Percentiles rank a stretch among this genome's conserved stretches.
Conservation (phyloP, 2,113 vertebrate genomes). For the Petromus typicus region DNA sequence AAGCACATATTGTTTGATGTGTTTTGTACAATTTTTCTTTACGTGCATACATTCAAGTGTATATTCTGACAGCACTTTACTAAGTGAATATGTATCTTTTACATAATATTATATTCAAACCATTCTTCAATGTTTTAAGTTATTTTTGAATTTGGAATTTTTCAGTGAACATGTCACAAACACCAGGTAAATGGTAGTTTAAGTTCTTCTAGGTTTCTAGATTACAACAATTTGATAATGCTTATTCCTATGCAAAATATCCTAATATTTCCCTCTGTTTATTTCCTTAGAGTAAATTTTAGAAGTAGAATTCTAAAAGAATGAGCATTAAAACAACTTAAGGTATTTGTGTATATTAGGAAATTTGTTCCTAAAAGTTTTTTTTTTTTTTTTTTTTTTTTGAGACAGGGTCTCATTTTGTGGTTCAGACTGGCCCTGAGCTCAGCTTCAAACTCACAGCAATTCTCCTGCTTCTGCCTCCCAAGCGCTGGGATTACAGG, state of each 20-base stretch:
- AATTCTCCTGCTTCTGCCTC: too few species aligned
- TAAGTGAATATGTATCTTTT: neutral
- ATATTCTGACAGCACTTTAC: neutral
- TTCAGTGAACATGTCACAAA: constrained; percentile 18
- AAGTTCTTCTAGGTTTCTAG: neutral
- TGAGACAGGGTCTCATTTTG: too few species aligned
- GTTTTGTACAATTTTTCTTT: constrained; percentile 43
- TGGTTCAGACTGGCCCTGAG: too few species aligned
- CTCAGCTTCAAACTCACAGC: too few species aligned
- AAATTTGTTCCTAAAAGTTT: constrained; percentile 2
- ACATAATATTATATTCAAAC: neutral
- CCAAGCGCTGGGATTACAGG: too few species aligned
- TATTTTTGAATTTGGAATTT: constrained; percentile 5
- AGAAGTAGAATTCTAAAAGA: constrained; percentile 43
- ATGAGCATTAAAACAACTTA: neutral
- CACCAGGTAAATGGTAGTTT: neutral
- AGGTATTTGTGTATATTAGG: neutral
- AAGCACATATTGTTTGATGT: neutral
- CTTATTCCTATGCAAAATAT: neutral
- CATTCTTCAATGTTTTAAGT: constrained; percentile 22
- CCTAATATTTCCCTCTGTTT: neutral
- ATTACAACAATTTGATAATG: constrained; percentile 9
- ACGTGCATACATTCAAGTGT: neutral
- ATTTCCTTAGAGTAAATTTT: constrained; percentile 50
- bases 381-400: too few species aligned